Base-by-base conservation (phyloP, 2,888 invertebrate species). In the Habrosyne pyritoides region DNA sequence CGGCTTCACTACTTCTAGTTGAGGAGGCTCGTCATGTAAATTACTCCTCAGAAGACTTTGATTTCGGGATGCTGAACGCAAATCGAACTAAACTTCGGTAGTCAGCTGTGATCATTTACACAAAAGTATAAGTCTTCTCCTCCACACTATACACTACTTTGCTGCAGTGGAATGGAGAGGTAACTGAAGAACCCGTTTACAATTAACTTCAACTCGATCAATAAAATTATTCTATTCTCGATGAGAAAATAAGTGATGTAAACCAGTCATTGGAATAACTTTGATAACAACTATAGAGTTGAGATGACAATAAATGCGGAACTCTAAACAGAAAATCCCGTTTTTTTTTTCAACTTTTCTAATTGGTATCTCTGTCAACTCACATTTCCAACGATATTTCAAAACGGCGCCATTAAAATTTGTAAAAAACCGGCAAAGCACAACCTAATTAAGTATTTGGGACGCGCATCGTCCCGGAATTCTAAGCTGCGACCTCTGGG, bases 361-460 rank as follows among this genome's bases (percentile, higher is more conserved):
- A 33, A 33, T 33, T 12, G 33, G 12, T 14, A 14, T 6, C 36
- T 42, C 7, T 42, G 5, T 7, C 5, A 36, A 1, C 42, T 18
- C 8, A 18, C 4, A 14, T 36, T 36, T 42, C 14, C 18, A 18
- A 18, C 42, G 18, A 42, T 18, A 42, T 42, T 42, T 42, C 14
- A 18, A 42, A 18, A 42, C 18, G 6, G 22, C 46, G 42, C 46
- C 24, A 24, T 24, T 24, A 42, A 18, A 36, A 48, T 22, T 33
- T 26, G 26, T 21, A 61, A 61, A 60, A 60, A 53, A 51, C 46
- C 14, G 21, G 54, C 60, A 57, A 53, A 71, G 72, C 71, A 69
- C 69, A 60, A 63, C 69, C 73, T 74, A 71, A 77, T 76, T 80
- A 72, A 63, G 73, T 73, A 78, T 78, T 75, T 69, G 71, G 74